Percentiles rank a stretch among this genome's conserved stretches.
Conservation (phyloP, 2,797 vertebrate species). For the Champsocephalus esox region DNA sequence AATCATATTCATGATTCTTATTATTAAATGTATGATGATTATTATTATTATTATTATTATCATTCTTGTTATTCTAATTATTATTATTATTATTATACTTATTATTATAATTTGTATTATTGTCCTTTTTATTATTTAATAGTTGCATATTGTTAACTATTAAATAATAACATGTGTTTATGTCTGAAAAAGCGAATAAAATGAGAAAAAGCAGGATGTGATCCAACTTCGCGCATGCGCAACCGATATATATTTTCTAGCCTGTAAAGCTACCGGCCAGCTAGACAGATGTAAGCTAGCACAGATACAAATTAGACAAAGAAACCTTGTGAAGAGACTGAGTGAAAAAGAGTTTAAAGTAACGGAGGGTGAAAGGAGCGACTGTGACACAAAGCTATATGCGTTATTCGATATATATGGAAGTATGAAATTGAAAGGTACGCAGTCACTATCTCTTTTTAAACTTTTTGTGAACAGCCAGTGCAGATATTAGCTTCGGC, state of each 20-base stretch:
- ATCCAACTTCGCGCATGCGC: slow-evolving; percentile 70
- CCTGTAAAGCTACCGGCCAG: slow-evolving; percentile 65
- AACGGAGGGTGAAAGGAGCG: slow-evolving; percentile 67
- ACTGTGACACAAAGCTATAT: slow-evolving; percentile 74
- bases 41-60: too few species aligned
- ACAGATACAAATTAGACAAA: slow-evolving; percentile 81
- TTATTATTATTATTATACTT: too few species aligned
- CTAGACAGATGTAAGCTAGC: slow-evolving; percentile 81
- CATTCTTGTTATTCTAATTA: neutral
- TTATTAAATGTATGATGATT: too few species aligned
- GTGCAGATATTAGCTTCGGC: slow-evolving; percentile 72
- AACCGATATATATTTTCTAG: slow-evolving; percentile 50
- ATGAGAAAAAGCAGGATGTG: slow-evolving; percentile 55
- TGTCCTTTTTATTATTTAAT: neutral
- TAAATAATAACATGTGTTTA: neutral
- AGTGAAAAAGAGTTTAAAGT: slow-evolving; percentile 74
- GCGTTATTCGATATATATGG: slow-evolving; percentile 71
- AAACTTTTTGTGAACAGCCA: slow-evolving; percentile 78
- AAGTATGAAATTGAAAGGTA: slow-evolving; percentile 86
- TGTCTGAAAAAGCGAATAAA: neutral
- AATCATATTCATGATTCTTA: too few species aligned
- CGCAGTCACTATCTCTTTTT: slow-evolving; percentile 76
- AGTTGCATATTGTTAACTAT: neutral
- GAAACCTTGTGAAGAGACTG: slow-evolving; percentile 76
- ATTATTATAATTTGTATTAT: neutral